A percentile compares a stretch with the other conserved stretches of the same genome.
Conservation (phyloP, 2,797 vertebrate species). For the Melanotaenia trifasciata region DNA sequence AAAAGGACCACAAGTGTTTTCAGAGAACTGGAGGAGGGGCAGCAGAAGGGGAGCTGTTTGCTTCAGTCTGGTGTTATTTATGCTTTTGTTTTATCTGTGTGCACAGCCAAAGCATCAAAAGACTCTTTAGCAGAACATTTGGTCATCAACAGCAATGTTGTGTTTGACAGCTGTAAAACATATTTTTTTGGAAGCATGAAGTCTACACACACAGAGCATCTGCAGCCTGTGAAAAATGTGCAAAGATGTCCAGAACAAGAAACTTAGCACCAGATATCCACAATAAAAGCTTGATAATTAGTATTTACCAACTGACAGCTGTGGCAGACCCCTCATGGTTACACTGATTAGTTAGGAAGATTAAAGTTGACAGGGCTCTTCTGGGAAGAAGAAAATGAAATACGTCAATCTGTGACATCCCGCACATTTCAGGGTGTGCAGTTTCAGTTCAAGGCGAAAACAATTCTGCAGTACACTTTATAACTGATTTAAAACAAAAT, state of each 20-base stretch:
- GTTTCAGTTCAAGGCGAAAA: neutral
- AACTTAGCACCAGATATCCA: conserved; percentile 15
- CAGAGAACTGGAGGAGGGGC: conserved; percentile 36
- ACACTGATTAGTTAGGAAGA: conserved; percentile 30
- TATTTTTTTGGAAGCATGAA: conserved; percentile 23
- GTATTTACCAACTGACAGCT: conserved; percentile 9
- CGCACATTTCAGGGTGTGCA: neutral
- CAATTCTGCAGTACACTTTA: no score
- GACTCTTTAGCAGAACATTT: conserved; percentile 44
- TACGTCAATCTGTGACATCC: conserved; percentile 16
- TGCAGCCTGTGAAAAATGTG: neutral
- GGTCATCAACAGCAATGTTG: conserved; percentile 42
- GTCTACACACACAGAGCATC: conserved; percentile 13
- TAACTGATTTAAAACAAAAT: neutral
- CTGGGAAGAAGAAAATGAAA: conserved; percentile 24
- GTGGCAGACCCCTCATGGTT: neutral
- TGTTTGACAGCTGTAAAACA: conserved; percentile 60
- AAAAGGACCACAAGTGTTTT: conserved; percentile 35
- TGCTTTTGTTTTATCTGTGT: conserved; percentile 52
- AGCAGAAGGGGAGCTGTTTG: conserved; percentile 41
- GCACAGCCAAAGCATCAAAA: conserved; percentile 60
- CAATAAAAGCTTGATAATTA: conserved; percentile 5
- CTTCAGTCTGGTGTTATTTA: conserved; percentile 67
- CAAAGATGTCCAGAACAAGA: neutral
- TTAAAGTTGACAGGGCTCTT: conserved; percentile 5